phyloP scores from a whole-genome alignment of 2,888 invertebrate genomes.

The Tachina grossa region DNA sequence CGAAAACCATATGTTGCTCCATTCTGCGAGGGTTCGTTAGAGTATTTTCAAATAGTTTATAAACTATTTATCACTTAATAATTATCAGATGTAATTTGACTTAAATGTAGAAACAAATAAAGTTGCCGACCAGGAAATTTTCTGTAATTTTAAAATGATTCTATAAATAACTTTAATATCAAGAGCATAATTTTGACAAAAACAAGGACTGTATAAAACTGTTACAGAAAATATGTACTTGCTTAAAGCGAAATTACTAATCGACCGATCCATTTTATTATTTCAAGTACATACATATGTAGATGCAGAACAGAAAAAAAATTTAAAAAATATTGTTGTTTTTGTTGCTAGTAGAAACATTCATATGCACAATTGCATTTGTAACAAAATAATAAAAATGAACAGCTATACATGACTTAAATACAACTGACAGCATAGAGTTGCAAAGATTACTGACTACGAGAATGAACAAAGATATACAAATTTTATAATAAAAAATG shows the following conservation, averaged over 20 bases:
- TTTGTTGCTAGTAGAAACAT: neutral
- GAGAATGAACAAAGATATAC: conserved; percentile 7
- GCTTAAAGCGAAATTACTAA: neutral
- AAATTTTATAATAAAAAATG: neutral
- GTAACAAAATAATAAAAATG: neutral
- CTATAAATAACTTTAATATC: too few species aligned
- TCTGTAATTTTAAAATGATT: too few species aligned
- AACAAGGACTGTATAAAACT: too few species aligned
- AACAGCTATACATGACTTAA: conserved; percentile 12
- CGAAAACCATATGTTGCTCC: too few species aligned
- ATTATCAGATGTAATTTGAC: too few species aligned
- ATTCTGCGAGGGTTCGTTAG: too few species aligned
- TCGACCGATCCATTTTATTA: neutral
- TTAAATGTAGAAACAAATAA: too few species aligned
- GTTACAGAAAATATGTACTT: neutral
- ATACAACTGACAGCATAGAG: conserved; percentile 56
- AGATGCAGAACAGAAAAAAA: neutral
- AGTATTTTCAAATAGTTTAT: too few species aligned
- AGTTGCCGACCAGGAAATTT: too few species aligned
- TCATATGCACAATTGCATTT: neutral
- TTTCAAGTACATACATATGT: neutral
- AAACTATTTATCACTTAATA: too few species aligned
- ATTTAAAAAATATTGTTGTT: conserved; percentile 7
- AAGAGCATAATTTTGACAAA: neutral
- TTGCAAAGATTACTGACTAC: conserved; percentile 35